A percentile compares a stretch with the other conserved stretches of the same genome.
These are phyloP conservation scores for Himantopus leucocephalus DNA, from an alignment of 2,113 vertebrate species.

Conservation along the genomic window DNA sequence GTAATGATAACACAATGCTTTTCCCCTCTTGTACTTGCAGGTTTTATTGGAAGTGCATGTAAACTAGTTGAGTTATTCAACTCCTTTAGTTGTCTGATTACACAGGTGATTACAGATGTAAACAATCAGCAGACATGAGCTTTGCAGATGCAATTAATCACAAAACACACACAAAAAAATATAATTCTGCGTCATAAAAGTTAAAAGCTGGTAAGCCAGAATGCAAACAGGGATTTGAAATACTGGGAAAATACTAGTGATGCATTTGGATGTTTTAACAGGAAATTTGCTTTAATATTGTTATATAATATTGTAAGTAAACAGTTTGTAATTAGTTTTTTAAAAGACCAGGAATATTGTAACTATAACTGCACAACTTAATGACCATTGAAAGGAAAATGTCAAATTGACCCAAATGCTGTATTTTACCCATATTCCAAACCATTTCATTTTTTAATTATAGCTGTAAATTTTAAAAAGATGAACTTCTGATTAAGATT, in stretches of 20 bases:
- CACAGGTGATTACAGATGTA: not conserved
- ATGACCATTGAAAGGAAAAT: not conserved
- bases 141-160: conserved; percentile 5
- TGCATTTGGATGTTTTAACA: not conserved
- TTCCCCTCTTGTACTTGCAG: not conserved
- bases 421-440: not conserved
- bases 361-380: not conserved
- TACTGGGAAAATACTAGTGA: not conserved
- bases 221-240: not conserved
- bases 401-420: not conserved
- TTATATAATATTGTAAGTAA: not conserved
- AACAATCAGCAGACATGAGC: not conserved
- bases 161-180: not conserved
- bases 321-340: not conserved
- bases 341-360: not conserved
- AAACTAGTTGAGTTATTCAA: not conserved
- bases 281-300: not conserved
- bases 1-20: not conserved
- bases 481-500: not conserved
- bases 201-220: not conserved
- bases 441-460: not conserved
- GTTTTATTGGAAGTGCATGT: not conserved
- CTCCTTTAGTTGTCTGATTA: not conserved
- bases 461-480: not conserved
- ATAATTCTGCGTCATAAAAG: not conserved